Conservation (phyloP, 2,113 vertebrate species). For the Gymnocephalus cernua region DNA sequence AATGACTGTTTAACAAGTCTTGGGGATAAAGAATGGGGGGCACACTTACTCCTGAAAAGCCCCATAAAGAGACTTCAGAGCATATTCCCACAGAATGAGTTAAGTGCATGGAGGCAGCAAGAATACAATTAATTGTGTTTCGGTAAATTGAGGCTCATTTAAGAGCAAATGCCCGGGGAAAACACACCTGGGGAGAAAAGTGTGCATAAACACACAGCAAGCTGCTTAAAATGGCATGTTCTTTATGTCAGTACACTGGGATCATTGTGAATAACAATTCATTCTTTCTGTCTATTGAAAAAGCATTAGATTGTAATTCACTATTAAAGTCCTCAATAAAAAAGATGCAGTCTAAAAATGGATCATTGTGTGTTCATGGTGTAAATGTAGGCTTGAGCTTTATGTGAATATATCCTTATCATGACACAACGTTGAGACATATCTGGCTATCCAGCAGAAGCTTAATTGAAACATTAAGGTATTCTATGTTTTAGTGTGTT, state of each 20-base stretch:
- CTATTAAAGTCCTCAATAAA: background rate
- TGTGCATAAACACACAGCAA: slow-evolving; percentile 47
- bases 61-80: slow-evolving; percentile 51
- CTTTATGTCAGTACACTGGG: slow-evolving; percentile 14
- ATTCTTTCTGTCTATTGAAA: background rate
- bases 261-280: slow-evolving; percentile 44
- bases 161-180: slow-evolving; percentile 32
- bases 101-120: slow-evolving; percentile 54
- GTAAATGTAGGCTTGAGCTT: background rate
- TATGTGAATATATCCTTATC: background rate
- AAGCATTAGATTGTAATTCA: slow-evolving; percentile 15
- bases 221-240: slow-evolving; percentile 58
- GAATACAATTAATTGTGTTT: slow-evolving; percentile 48
- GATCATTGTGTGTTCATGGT: background rate
- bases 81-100: slow-evolving; percentile 63
- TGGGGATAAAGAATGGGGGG: slow-evolving; percentile 39
- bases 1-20: slow-evolving; percentile 76
- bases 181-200: slow-evolving; percentile 68
- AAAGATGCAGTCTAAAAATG: slow-evolving; percentile 6
- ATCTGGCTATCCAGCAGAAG: background rate
- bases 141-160: slow-evolving; percentile 61
- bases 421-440: background rate
- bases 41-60: slow-evolving; percentile 51
- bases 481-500: background rate
- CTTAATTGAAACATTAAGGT: background rate